phyloP scores from a whole-genome alignment of 2,888 invertebrate genomes.

The Merodon equestris region DNA sequence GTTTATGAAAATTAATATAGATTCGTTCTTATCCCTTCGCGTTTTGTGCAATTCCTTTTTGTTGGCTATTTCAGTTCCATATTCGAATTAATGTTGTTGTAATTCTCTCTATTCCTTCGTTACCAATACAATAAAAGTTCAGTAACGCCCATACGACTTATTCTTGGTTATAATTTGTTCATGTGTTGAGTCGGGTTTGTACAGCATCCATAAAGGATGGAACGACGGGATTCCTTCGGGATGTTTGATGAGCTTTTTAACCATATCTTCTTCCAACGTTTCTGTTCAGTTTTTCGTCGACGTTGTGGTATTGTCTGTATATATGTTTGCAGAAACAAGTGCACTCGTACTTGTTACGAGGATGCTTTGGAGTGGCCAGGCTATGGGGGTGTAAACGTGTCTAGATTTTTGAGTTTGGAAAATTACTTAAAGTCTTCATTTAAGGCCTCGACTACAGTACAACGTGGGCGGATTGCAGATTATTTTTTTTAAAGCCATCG shows the following conservation, averaged over 20 bases:
- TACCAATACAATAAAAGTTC: conserved; percentile 26
- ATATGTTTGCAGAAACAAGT: too few species aligned
- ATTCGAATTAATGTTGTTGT: conserved; percentile 23
- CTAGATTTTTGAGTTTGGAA: too few species aligned
- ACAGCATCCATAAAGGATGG: conserved; percentile 29
- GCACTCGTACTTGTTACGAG: too few species aligned
- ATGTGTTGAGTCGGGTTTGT: background rate
- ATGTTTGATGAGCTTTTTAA: background rate
- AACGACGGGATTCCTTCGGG: conserved; percentile 8
- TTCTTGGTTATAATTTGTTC: background rate
- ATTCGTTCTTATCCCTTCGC: background rate
- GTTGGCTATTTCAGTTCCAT: background rate
- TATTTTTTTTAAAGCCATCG: too few species aligned
- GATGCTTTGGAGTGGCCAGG: too few species aligned
- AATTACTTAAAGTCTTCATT: too few species aligned
- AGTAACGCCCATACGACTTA: conserved; percentile 62
- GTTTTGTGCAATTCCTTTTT: background rate
- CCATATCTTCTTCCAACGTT: too few species aligned
- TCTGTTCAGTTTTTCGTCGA: too few species aligned
- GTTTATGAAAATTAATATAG: conserved; percentile 10
- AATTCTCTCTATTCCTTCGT: conserved; percentile 8
- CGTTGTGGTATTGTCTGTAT: too few species aligned
- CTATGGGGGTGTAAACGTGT: too few species aligned
- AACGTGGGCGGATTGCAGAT: too few species aligned
- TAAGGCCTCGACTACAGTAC: too few species aligned